Evolutionary conservation across 2,888 invertebrate species (phyloP).

Genomic region (Ophioninae sp.): DNA sequence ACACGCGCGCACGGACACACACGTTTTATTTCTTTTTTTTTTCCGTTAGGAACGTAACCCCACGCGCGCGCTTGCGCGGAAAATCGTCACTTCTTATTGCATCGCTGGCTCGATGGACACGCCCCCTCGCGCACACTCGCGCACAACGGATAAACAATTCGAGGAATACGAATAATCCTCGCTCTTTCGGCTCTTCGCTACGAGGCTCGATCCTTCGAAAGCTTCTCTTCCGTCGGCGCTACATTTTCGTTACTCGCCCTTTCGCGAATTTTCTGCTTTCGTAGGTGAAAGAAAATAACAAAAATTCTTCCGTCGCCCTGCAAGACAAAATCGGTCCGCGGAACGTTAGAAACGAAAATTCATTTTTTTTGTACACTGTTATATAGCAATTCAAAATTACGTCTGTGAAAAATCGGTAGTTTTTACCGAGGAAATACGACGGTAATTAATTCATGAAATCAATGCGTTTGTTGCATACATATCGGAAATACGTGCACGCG

Average conservation of each 20-base stretch:
- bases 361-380: too few species aligned
- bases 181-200: neutral
- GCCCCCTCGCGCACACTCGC: neutral
- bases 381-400: too few species aligned
- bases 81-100: conserved; percentile 15
- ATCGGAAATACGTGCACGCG: too few species aligned
- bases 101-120: neutral
- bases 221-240: conserved; percentile 55
- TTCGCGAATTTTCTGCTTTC: neutral
- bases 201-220: neutral
- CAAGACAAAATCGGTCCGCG: too few species aligned
- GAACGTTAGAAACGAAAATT: too few species aligned
- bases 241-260: conserved; percentile 60
- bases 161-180: neutral
- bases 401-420: too few species aligned
- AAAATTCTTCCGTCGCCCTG: neutral
- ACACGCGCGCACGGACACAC: neutral
- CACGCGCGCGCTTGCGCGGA: conserved; percentile 6
- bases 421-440: too few species aligned
- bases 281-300: conserved; percentile 16
- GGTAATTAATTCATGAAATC: too few species aligned
- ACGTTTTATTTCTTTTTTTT: neutral
- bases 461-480: too few species aligned
- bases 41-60: neutral
- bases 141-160: conserved; percentile 5